phyloP scores from a whole-genome alignment of 2,888 invertebrate genomes.

The Sympetrum striolatum region DNA sequence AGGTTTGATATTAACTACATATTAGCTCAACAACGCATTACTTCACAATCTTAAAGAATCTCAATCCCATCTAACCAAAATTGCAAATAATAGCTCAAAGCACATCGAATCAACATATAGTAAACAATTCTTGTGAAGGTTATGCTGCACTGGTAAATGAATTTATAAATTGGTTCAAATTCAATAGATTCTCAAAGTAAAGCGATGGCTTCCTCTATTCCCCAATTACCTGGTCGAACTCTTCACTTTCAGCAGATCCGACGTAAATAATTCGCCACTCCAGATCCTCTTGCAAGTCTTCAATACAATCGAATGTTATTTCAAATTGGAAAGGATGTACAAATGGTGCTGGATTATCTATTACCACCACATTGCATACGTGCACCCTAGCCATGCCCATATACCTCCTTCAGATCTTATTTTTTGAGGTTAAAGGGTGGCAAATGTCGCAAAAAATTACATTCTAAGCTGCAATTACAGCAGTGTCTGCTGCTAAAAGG shows the following conservation, averaged over 20 bases:
- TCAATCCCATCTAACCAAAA: no score
- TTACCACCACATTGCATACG: slow-evolving; percentile 63
- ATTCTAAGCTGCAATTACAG: background rate
- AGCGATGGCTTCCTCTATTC: background rate
- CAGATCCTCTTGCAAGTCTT: slow-evolving; percentile 64
- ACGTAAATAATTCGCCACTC: slow-evolving; percentile 69
- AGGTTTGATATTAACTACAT: no score
- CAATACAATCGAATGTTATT: slow-evolving; percentile 67
- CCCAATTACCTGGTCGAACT: slow-evolving; percentile 60
- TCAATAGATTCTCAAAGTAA: no score
- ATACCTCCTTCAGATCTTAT: background rate
- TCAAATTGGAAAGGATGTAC: slow-evolving; percentile 64
- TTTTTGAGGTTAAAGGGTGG: background rate
- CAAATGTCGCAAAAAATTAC: background rate
- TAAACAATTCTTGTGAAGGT: no score
- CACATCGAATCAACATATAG: no score
- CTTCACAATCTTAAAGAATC: no score
- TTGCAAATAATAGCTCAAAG: no score
- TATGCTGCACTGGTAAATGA: no score
- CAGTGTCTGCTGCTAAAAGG: background rate
- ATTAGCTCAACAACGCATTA: no score
- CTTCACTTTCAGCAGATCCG: slow-evolving; percentile 64
- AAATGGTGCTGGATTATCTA: slow-evolving; percentile 65
- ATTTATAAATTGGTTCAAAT: no score
- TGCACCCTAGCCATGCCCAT: slow-evolving; percentile 63